Conservation (phyloP, 2,797 vertebrate genomes). For the Lagocephalus sceleratus region DNA sequence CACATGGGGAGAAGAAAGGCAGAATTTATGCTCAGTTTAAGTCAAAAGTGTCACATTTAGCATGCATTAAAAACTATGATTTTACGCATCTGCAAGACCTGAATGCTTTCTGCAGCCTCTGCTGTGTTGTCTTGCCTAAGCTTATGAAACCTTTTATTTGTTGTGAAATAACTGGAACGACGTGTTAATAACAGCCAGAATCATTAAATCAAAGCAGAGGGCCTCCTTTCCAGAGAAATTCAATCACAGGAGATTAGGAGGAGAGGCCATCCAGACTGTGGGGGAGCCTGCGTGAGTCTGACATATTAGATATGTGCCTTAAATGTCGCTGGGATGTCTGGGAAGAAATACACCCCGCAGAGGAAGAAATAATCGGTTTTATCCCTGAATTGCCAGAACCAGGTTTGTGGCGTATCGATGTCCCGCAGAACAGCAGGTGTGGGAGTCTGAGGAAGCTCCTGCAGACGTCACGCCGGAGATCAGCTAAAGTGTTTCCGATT, state of each 20-base stretch:
- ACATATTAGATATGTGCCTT: not conserved
- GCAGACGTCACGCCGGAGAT: conserved; percentile 2
- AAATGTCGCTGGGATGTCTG: not conserved
- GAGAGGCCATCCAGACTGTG: not conserved
- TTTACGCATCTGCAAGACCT: too few species aligned
- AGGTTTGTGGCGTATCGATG: not conserved
- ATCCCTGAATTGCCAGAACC: conserved; percentile 1
- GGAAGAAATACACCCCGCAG: conserved; percentile 7
- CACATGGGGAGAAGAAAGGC: conserved; percentile 28
- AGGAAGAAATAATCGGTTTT: not conserved
- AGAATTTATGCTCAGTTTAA: conserved; percentile 53
- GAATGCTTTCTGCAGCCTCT: not conserved
- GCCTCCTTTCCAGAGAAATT: not conserved
- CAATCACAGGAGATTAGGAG: conserved; percentile 3
- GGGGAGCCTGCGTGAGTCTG: not conserved
- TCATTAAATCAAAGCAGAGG: not conserved
- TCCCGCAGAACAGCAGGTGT: conserved; percentile 10
- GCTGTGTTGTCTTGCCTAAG: not conserved
- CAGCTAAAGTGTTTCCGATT: conserved; percentile 13
- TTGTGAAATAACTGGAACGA: not conserved
- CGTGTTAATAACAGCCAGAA: not conserved
- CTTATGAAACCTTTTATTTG: not conserved
- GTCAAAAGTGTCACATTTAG: conserved; percentile 60
- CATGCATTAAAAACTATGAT: conserved; percentile 15
- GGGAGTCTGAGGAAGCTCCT: conserved; percentile 25